phyloP scores from a whole-genome alignment of 2,113 vertebrate genomes.

The Elachura formosa region DNA sequence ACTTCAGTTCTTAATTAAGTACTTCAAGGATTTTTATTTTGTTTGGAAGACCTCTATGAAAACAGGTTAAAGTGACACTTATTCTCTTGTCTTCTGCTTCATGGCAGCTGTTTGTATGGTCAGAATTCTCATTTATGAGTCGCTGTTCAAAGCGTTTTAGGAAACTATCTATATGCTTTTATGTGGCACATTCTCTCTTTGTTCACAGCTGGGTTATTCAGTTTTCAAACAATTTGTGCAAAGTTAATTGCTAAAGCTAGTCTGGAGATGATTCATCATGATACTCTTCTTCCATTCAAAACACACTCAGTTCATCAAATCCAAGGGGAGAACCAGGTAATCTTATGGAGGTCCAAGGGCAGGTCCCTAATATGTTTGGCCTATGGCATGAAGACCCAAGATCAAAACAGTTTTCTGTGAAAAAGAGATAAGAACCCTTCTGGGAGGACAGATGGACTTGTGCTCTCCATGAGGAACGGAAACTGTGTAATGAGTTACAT shows the following conservation, averaged over 20 bases:
- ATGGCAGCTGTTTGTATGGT: neutral
- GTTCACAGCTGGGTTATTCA: neutral
- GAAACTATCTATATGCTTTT: neutral
- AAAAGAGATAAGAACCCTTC: neutral
- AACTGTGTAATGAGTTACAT: neutral
- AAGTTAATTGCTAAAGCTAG: neutral
- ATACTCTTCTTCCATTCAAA: neutral
- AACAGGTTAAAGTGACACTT: neutral
- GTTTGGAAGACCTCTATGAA: neutral
- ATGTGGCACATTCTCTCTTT: neutral
- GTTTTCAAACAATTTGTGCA: neutral
- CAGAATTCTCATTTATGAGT: neutral
- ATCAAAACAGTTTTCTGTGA: neutral
- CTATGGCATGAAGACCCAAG: neutral
- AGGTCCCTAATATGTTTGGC: neutral
- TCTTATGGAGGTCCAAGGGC: neutral
- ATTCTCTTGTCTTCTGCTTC: neutral
- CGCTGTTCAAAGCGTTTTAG: neutral
- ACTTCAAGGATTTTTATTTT: neutral
- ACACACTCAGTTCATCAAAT: neutral
- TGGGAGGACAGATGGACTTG: neutral
- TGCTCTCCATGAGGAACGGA: neutral
- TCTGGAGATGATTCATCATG: neutral
- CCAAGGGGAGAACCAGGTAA: neutral
- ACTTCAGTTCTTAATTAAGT: neutral